A percentile compares a stretch with the other conserved stretches of the same genome.
Evolutionary conservation across 2,113 vertebrate species (phyloP).

Genomic region (Miniopterus natalensis): DNA sequence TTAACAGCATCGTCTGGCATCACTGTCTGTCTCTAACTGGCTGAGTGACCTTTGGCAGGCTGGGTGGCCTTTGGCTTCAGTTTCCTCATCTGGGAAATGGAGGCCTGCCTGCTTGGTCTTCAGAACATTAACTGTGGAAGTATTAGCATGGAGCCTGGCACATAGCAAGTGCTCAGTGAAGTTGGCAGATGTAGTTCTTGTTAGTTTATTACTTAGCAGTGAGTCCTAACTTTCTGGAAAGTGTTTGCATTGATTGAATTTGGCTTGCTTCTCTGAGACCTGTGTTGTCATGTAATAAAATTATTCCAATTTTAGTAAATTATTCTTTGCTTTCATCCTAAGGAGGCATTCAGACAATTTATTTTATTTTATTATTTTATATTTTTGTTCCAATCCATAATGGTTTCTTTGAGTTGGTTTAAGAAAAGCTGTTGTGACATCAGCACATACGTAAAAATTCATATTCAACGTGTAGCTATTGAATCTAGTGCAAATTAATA

Average conservation of each 20-base stretch:
- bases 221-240: constrained; percentile 18
- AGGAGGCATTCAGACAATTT: neutral
- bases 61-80: neutral
- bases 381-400: neutral
- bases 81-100: constrained; percentile 11
- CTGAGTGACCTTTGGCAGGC: neutral
- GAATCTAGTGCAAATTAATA: neutral
- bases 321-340: neutral
- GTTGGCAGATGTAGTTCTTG: constrained; percentile 4
- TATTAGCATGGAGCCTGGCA: neutral
- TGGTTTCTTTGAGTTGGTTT: neutral
- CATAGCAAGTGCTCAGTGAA: neutral
- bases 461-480: neutral
- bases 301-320: constrained; percentile 38
- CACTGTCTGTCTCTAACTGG: neutral
- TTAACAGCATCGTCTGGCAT: neutral
- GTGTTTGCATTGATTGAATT: constrained; percentile 23
- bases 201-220: constrained; percentile 11
- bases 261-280: constrained; percentile 52
- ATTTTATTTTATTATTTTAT: constrained; percentile 49
- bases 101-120: neutral
- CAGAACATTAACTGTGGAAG: neutral
- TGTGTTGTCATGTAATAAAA: constrained; percentile 16
- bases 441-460: neutral
- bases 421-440: neutral